These are phyloP conservation scores for Anoura caudifer DNA, from an alignment of 2,113 vertebrate genomes.

Conservation along the genomic window DNA sequence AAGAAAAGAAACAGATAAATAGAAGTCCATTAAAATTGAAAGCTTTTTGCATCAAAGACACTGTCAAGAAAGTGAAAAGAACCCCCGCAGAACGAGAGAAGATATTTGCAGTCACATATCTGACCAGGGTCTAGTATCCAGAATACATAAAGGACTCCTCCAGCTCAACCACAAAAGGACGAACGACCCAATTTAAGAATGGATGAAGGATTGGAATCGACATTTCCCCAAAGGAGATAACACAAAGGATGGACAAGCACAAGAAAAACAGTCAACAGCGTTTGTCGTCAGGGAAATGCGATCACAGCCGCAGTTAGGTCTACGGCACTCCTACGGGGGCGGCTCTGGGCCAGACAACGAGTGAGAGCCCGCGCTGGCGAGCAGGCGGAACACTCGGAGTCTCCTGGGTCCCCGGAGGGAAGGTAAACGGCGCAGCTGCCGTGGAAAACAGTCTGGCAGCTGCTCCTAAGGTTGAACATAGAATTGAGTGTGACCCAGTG, in stretches of 20 bases:
- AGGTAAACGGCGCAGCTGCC: not conserved
- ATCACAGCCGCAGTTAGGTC: not conserved
- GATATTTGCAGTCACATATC: not conserved
- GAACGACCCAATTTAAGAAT: not conserved
- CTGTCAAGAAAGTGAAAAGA: not conserved
- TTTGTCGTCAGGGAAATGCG: not conserved
- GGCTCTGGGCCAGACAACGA: not conserved
- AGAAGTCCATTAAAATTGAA: not conserved
- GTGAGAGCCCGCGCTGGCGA: not conserved
- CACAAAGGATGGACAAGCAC: not conserved
- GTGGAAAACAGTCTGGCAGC: not conserved
- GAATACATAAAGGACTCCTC: not conserved
- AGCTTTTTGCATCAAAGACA: not conserved
- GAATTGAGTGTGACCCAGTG: not conserved
- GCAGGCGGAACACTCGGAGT: accelerated
- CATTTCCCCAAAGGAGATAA: not conserved
- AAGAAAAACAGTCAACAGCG: not conserved
- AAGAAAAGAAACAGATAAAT: not conserved
- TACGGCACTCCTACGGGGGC: not conserved
- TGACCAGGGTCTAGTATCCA: not conserved
- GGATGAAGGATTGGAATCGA: not conserved
- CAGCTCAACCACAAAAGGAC: not conserved
- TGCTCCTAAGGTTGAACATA: not conserved
- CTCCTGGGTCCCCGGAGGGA: not conserved
- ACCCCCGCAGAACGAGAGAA: not conserved